Percentiles rank a stretch among this genome's conserved stretches.
phyloP scores from a whole-genome alignment of 2,113 vertebrate genomes.

The Puffinus mauretanicus region DNA sequence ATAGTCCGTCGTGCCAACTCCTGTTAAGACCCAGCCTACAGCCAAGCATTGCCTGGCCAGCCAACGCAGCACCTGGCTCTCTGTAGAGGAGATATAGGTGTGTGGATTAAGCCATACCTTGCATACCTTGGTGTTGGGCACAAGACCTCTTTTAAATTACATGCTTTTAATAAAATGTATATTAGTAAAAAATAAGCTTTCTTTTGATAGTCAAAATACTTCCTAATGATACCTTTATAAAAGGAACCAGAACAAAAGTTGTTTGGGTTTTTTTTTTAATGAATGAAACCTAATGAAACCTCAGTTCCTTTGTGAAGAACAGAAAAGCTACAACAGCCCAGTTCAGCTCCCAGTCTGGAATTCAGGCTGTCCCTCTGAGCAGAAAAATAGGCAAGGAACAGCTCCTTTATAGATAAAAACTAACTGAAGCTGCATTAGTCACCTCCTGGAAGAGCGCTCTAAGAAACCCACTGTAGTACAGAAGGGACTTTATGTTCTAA shows the following conservation, averaged over 20 bases:
- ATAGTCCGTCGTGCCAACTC: background rate
- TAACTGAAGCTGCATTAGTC: background rate
- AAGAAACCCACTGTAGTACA: background rate
- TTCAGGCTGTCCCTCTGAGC: background rate
- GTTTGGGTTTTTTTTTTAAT: background rate
- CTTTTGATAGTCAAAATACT: background rate
- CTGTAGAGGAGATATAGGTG: background rate
- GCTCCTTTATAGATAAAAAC: background rate
- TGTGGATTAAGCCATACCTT: background rate
- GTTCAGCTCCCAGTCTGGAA: background rate
- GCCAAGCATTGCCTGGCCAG: background rate
- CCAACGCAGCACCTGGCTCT: background rate
- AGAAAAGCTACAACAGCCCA: background rate
- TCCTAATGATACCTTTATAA: background rate
- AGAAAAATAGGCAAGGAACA: background rate
- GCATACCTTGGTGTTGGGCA: background rate
- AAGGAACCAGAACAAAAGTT: background rate
- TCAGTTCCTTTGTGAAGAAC: background rate
- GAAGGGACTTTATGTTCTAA: background rate
- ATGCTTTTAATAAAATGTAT: background rate
- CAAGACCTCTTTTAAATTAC: background rate
- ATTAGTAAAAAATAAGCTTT: background rate
- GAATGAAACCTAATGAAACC: background rate
- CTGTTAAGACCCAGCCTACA: background rate
- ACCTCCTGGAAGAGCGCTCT: background rate